These are phyloP conservation scores for Holothuria leucospilota DNA, from an alignment of 53 echinoderm and acorn worm genomes.

Conservation along the genomic window DNA sequence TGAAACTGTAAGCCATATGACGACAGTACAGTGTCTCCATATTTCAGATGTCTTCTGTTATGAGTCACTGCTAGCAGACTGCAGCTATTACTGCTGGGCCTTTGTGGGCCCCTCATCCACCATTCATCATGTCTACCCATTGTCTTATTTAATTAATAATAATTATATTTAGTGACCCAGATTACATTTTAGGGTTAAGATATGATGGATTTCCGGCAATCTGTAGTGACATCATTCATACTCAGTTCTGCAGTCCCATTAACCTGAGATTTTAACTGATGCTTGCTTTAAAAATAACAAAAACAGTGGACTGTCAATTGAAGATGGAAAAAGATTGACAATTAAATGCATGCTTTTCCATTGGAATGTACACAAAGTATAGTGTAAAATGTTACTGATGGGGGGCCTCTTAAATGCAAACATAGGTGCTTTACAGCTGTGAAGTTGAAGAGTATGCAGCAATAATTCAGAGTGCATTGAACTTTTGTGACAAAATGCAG, in stretches of 20 bases:
- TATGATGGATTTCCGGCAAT: no score
- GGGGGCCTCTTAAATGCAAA: constrained; percentile 15
- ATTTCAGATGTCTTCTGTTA: no score
- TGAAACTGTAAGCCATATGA: no score
- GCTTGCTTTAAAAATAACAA: no score
- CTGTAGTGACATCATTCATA: no score
- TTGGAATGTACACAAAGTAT: constrained; percentile 32
- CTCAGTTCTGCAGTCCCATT: no score
- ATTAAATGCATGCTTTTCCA: constrained; percentile 34
- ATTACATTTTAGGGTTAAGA: no score
- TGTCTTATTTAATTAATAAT: not conserved
- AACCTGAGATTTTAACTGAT: no score
- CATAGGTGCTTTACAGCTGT: constrained; percentile 15
- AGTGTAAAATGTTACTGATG: constrained; percentile 26
- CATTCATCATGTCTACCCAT: constrained; percentile 20
- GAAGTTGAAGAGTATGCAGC: not conserved
- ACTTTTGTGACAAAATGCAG: not conserved
- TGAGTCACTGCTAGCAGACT: not conserved
- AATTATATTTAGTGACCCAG: no score
- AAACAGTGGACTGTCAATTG: no score
- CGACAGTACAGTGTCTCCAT: not conserved
- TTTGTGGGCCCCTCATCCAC: not conserved
- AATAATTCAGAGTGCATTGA: constrained; percentile 35
- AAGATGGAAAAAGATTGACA: constrained; percentile 2
- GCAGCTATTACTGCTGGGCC: not conserved